Base-by-base conservation (phyloP, 2,113 vertebrate genomes). In the Numida meleagris region DNA sequence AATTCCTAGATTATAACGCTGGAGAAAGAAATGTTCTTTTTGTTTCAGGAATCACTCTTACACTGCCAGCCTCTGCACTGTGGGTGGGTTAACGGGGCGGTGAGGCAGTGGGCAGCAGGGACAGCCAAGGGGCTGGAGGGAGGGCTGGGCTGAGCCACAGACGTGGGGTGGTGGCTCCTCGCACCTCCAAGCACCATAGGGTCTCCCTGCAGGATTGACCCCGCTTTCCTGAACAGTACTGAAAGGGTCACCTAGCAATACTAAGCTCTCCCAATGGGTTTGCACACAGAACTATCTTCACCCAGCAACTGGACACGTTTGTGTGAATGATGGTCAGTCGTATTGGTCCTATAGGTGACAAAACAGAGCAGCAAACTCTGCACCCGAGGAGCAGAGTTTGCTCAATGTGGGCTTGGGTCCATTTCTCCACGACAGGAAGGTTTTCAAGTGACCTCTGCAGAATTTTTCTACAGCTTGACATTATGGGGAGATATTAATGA, bases 391-490 rank as follows among this genome's bases (percentile, higher is more conserved):
- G 18, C 46, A n/a, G n/a, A n/a, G n/a, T n/a, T n/a, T n/a, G n/a
- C n/a, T n/a, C n/a, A 51, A 16, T 10, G 34, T 31, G 46, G 67
- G 46, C 12, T 51, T 38, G 48, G 67, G 46, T 51, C 46, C 9
- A 5, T 71, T 31, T 38, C 48, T 71, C 25, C 46, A 38, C 21
- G 25, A 51, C 36, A 48, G 36, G 8, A 19, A 63, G 25, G 61
- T 29, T 63, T 63, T 42, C 48, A 12, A 2, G 25, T 27, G 33
- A 61, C 8, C 72, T 42, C 27, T 2, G 15, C 4, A 20, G 61
- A 19, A 16, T 2, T 15, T 51, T 62, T 13, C 33, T 3, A 0
- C 2, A 40, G 45, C 62, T 8, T 10, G 34, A 0, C 19, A 0
- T 16, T 3, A 6, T 42, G 24, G 31, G 67, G 45, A 71, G 58